Conservation (phyloP, 2,113 vertebrate genomes). For the Origma solitaria region DNA sequence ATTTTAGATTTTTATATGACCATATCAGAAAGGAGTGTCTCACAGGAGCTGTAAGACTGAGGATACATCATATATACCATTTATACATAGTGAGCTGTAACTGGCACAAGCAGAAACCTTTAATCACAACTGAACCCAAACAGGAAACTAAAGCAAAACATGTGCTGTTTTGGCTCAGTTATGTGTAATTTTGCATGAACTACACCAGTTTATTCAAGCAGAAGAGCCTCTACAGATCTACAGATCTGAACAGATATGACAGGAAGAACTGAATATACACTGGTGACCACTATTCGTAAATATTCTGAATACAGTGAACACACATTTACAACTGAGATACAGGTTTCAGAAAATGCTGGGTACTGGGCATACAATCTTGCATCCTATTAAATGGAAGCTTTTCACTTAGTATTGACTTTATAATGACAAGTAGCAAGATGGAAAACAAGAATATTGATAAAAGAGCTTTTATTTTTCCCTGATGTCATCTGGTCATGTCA, state of each 20-base stretch:
- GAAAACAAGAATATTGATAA: neutral
- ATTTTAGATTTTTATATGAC: neutral
- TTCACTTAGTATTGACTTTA: neutral
- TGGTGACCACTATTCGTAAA: neutral
- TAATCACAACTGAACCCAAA: neutral
- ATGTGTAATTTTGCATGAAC: neutral
- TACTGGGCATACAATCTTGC: neutral
- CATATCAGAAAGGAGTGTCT: neutral
- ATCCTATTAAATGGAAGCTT: neutral
- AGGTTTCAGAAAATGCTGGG: neutral
- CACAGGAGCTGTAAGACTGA: neutral
- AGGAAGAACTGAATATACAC: neutral
- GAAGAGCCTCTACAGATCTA: neutral
- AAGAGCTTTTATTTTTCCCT: conserved; percentile 24
- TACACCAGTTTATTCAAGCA: neutral
- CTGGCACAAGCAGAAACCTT: neutral
- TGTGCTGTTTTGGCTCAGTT: neutral
- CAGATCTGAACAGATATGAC: neutral
- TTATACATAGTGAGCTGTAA: neutral
- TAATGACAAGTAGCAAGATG: neutral
- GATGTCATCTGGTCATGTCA: conserved; percentile 12
- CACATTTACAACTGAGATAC: neutral
- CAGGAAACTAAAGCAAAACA: neutral
- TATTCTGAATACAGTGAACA: neutral
- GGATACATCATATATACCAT: neutral